Evolutionary conservation across 2,797 vertebrate genomes (phyloP).

Genomic region (Mus minutoides): DNA sequence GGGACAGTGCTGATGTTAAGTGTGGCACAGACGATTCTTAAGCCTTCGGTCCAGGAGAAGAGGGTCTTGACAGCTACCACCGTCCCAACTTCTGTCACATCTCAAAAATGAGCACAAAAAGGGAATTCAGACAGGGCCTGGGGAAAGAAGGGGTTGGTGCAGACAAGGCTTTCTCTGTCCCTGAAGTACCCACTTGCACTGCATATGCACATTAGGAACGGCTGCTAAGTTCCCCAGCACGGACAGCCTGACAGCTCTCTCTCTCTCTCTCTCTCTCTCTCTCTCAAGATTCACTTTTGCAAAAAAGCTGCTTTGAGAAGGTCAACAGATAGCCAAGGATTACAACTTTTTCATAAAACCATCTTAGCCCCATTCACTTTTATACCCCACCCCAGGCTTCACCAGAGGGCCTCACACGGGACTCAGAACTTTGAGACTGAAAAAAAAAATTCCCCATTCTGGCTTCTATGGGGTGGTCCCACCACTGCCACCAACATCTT

Average conservation of each 20-base stretch:
- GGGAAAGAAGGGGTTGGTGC: background rate
- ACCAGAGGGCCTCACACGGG: background rate
- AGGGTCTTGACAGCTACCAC: background rate
- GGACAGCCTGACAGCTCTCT: background rate
- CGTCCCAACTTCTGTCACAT: background rate
- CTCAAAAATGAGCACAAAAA: background rate
- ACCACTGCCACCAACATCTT: background rate
- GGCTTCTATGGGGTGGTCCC: background rate
- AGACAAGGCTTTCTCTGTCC: background rate
- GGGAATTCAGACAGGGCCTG: background rate
- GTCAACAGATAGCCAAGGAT: background rate
- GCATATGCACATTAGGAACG: background rate
- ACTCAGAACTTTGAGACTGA: background rate
- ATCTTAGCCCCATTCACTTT: background rate
- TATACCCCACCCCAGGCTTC: background rate
- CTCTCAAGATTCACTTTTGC: background rate
- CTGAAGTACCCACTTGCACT: background rate
- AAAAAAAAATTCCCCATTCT: background rate
- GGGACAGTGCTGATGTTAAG: background rate
- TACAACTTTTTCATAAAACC: background rate
- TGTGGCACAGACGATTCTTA: no score
- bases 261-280: background rate
- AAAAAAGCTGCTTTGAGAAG: background rate
- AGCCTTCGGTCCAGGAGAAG: background rate
- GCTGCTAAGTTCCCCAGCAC: background rate